phyloP scores from a whole-genome alignment of 2,113 vertebrate species.

The Agapornis roseicollis region DNA sequence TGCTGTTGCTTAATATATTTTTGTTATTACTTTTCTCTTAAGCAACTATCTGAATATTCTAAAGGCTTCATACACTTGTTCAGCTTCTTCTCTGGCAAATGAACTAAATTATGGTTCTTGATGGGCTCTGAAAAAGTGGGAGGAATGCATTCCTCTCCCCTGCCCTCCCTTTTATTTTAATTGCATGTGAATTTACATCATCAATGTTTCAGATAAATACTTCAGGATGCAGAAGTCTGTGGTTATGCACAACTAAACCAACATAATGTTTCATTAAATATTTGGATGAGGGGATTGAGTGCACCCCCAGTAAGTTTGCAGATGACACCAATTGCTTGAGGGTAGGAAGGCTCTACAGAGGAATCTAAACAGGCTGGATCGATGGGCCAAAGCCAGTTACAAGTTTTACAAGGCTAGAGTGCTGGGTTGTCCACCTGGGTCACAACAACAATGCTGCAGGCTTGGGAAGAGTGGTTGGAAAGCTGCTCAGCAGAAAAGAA shows the following conservation, averaged over 20 bases:
- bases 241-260: not conserved
- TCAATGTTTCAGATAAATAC: not conserved
- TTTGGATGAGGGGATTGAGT: not conserved
- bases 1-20: not conserved
- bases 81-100: not conserved
- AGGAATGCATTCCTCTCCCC: not conserved
- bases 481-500: not conserved
- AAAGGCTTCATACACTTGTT: not conserved
- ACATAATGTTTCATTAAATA: not conserved
- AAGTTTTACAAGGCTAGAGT: not conserved
- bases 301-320: not conserved
- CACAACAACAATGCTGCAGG: not conserved
- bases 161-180: not conserved
- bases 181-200: not conserved
- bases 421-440: not conserved
- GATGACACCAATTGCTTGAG: not conserved
- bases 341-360: not conserved
- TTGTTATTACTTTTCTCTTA: not conserved
- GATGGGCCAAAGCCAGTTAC: not conserved
- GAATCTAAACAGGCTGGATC: not conserved
- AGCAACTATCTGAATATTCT: not conserved
- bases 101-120: not conserved
- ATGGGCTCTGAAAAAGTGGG: not conserved
- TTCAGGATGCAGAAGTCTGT: not conserved
- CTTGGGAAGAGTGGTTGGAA: not conserved